These are phyloP conservation scores for Diarsia dahlii DNA, from an alignment of 2,888 invertebrate species.

Conservation along the genomic window DNA sequence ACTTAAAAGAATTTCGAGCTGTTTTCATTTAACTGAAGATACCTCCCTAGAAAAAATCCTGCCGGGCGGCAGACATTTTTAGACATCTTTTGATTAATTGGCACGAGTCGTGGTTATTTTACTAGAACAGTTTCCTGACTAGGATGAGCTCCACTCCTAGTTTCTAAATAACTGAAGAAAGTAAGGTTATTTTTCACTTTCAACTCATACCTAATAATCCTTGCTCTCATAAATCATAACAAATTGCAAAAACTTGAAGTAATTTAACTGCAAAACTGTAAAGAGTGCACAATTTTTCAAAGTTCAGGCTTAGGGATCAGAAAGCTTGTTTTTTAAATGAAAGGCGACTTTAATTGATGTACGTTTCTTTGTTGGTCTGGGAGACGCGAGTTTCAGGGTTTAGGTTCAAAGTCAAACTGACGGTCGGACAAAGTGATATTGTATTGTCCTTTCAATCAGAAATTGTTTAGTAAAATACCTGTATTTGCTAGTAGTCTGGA, in stretches of 20 bases:
- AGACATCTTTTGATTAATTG: not conserved
- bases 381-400: not conserved
- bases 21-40: too few species aligned
- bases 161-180: too few species aligned
- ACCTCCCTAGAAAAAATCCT: too few species aligned
- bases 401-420: too few species aligned
- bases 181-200: not conserved
- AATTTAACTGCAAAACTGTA: slow-evolving; percentile 9
- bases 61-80: too few species aligned
- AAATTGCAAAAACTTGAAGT: slow-evolving; percentile 33
- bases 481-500: too few species aligned
- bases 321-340: not conserved
- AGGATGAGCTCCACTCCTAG: not conserved
- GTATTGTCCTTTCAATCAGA: too few species aligned
- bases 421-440: too few species aligned
- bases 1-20: too few species aligned
- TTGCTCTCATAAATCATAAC: slow-evolving; percentile 27
- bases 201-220: slow-evolving; percentile 1
- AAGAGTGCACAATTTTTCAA: slow-evolving; percentile 29
- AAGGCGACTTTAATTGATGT: not conserved
- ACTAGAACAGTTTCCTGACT: not conserved
- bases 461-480: too few species aligned
- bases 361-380: not conserved
- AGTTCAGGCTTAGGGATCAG: not conserved
- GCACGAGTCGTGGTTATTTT: not conserved